These are phyloP conservation scores for Lamprologus ornatipinnis DNA, from an alignment of 2,113 vertebrate genomes.

Conservation along the genomic window DNA sequence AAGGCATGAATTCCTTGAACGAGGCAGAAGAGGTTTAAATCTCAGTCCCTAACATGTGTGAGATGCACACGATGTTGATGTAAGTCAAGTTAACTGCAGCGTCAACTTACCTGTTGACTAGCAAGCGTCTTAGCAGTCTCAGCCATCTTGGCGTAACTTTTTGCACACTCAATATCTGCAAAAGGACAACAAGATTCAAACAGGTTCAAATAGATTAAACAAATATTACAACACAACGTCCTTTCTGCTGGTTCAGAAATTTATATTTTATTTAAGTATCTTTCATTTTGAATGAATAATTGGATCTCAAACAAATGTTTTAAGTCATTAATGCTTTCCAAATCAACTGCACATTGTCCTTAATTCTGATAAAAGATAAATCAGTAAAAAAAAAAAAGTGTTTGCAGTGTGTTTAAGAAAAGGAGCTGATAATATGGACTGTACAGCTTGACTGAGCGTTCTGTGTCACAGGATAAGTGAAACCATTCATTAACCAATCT, in stretches of 20 bases:
- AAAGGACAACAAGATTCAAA: background rate
- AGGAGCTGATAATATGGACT: background rate
- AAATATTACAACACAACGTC: background rate
- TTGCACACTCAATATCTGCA: constrained; percentile 90
- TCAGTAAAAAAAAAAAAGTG: background rate
- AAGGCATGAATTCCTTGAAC: constrained; percentile 90
- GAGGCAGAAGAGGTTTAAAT: background rate
- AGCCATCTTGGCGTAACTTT: constrained; percentile 89
- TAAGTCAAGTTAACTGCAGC: background rate
- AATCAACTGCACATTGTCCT: background rate
- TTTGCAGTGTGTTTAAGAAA: background rate
- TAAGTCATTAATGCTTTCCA: background rate
- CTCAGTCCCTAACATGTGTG: background rate
- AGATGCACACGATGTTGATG: background rate
- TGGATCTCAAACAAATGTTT: background rate
- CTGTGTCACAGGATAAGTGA: background rate
- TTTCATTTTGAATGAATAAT: rapidly evolving
- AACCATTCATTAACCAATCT: constrained; percentile 42
- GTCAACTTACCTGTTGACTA: constrained; percentile 79
- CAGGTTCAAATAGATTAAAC: background rate
- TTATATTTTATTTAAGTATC: rapidly evolving
- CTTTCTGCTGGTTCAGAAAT: rapidly evolving
- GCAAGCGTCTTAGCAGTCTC: constrained; percentile 85
- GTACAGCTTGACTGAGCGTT: background rate
- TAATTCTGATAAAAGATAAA: background rate